Conservation (phyloP, 2,797 vertebrate species). For the Pristis pectinata region DNA sequence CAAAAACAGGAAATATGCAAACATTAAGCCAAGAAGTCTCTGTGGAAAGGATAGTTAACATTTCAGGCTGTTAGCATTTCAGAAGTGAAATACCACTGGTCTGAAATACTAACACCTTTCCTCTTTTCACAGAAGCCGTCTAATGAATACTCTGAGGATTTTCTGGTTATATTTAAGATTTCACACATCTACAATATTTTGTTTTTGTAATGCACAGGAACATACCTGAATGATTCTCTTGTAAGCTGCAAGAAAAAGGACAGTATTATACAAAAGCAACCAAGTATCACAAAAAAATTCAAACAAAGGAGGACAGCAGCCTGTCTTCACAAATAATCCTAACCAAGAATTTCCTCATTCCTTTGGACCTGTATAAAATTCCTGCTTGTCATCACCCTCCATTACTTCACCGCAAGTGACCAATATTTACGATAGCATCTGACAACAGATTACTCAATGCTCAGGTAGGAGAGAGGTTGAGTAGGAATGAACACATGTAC, state of each 20-base stretch:
- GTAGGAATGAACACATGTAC: no score
- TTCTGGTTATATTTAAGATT: no score
- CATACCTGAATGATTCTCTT: constrained; percentile 14
- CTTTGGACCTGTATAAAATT: neutral
- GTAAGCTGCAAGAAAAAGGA: neutral
- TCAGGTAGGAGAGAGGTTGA: neutral
- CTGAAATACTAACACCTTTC: no score
- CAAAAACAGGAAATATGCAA: no score
- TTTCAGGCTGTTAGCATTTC: no score
- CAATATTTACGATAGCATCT: neutral
- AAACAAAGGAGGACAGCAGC: neutral
- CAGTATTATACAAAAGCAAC: neutral
- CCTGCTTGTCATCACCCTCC: neutral
- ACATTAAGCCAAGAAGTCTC: no score
- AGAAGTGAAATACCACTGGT: no score
- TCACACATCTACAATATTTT: no score
- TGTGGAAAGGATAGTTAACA: no score
- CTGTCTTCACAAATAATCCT: neutral
- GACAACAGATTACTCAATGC: neutral
- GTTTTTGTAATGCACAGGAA: neutral
- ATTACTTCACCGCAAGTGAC: neutral
- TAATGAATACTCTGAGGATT: no score
- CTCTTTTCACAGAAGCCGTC: no score
- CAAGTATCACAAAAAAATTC: neutral
- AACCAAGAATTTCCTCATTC: neutral